Evolutionary conservation across 1,140 invertebrate genomes (phyloP), one percentile per base, ranked within the genome.

Genomic region (Argopecten irradians): DNA sequence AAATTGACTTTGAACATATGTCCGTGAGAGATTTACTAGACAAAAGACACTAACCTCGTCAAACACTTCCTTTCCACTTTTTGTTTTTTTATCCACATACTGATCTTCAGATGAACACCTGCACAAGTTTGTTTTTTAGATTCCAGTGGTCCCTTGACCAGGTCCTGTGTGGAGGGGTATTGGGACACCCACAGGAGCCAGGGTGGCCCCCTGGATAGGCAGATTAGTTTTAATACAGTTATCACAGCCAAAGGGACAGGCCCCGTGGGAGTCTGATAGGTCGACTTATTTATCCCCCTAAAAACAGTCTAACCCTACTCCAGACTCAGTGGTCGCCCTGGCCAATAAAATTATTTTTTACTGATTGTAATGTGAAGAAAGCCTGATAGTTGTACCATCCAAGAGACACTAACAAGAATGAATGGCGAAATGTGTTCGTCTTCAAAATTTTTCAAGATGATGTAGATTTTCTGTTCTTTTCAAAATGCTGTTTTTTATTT

Each of bases 341-440:
- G n/a, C 55, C 55, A 71, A 71, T 71, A 71, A 71, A 71, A 71
- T 71, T 71, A 71, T 71, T 71, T n/a, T 46, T 71, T 71, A 71
- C 22, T 71, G 55, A 71, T 71, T 71, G 55, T 71, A 71, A 71
- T 71, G 55, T 71, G 55, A 71, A 16, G 55, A 71, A 46, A 46
- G 16, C 19, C n/a, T 71, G 55, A 71, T 71, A 71, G 55, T n/a
- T n/a, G 55, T 28, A 71, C 55, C 55, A 71, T n/a, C 5, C 22
- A 71, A n/a, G 28, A 8, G 5, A 28, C 28, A 22, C n/a, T 71
- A 71, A 71, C 55, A 71, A 71, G 55, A 71, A 71, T 71, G 55
- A n/a, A 16, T 22, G 55, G 14, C 22, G n/a, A n/a, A n/a, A n/a
- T 71, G n/a, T 28, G 28, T 71, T 71, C 55, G n/a, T n/a, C n/a